A percentile compares a stretch with the other conserved stretches of the same genome.
Conservation (phyloP, 2,113 vertebrate species). For the Panurus biarmicus region DNA sequence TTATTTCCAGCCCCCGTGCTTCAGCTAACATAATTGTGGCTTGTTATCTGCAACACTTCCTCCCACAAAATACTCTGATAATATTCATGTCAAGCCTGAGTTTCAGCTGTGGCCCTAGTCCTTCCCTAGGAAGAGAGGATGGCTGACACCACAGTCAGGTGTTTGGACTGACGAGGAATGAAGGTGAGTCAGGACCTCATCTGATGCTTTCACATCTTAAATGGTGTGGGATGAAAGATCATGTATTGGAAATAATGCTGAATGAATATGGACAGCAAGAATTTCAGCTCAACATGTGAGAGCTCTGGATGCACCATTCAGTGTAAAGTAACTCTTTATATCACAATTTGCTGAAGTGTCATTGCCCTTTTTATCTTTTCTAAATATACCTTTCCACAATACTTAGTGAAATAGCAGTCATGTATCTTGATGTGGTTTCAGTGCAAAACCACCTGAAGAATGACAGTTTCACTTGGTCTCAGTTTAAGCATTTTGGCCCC, state of each 20-base stretch:
- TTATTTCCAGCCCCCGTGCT: background rate
- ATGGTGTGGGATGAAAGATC: background rate
- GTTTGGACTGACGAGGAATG: background rate
- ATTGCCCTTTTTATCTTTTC: background rate
- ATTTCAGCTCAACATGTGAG: background rate
- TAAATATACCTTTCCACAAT: background rate
- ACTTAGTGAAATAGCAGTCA: background rate
- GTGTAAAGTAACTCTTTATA: background rate
- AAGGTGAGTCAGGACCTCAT: background rate
- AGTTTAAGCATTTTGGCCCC: background rate
- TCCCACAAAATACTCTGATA: background rate
- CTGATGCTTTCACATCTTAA: background rate
- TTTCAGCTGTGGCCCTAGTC: background rate
- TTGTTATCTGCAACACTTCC: background rate
- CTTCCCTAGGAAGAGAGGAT: background rate
- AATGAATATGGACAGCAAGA: background rate
- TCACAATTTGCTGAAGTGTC: background rate
- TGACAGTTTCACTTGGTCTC: constrained; percentile 8
- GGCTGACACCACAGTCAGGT: background rate
- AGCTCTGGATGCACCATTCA: background rate
- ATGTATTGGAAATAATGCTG: background rate
- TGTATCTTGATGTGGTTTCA: background rate
- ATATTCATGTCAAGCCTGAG: background rate
- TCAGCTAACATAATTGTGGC: background rate
- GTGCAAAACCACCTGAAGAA: background rate